Evolutionary conservation across 2,113 vertebrate species (phyloP).

Genomic region (Lepus americanus): DNA sequence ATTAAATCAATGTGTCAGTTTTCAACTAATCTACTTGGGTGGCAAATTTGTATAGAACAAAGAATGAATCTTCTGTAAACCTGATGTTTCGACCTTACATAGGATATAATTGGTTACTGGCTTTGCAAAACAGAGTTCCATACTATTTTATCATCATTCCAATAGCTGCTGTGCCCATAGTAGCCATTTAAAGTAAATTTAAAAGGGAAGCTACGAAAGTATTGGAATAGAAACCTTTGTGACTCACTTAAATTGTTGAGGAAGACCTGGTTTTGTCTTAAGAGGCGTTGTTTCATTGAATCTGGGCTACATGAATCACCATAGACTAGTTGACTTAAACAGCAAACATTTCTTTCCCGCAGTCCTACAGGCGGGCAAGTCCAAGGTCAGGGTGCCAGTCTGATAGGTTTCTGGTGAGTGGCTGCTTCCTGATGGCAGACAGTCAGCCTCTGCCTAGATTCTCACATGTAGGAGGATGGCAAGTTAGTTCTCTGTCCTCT

Average conservation of each 20-base stretch:
- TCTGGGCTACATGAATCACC: background rate
- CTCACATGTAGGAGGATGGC: background rate
- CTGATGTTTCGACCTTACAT: background rate
- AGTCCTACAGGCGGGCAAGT: background rate
- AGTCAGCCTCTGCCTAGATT: background rate
- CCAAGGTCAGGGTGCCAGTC: background rate
- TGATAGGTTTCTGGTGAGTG: background rate
- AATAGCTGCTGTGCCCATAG: background rate
- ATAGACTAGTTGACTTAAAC: background rate
- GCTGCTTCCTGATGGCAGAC: background rate
- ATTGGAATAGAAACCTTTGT: background rate
- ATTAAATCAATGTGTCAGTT: slow-evolving; percentile 66
- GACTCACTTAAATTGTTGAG: background rate
- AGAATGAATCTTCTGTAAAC: slow-evolving; percentile 51
- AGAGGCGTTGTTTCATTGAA: background rate
- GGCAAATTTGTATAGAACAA: slow-evolving; percentile 58
- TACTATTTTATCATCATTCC: slow-evolving; percentile 34
- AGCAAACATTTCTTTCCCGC: background rate
- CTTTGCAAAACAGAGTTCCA: slow-evolving; percentile 47
- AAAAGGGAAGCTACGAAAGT: background rate
- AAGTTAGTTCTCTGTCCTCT: background rate
- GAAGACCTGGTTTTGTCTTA: slow-evolving; percentile 21
- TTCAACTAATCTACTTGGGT: slow-evolving; percentile 60
- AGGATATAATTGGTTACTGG: slow-evolving; percentile 25
- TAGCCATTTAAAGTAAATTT: background rate